Percentiles rank a stretch among this genome's conserved stretches.
Conservation (phyloP, 2,113 vertebrate genomes). For the Toxotes jaculatrix region DNA sequence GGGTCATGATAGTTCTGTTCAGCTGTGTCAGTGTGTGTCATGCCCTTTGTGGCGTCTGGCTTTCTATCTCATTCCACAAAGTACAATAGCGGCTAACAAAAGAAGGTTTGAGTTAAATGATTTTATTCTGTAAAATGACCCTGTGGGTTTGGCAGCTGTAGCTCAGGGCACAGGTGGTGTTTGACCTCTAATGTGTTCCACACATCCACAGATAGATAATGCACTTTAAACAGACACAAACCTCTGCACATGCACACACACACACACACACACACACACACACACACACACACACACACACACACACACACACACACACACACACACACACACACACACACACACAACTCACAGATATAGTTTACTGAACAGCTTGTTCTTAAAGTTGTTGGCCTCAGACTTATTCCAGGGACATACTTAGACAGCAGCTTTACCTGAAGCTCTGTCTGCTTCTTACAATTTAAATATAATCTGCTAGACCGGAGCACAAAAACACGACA, state of each 20-base stretch:
- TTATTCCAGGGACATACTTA: constrained; percentile 7
- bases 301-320: not conserved
- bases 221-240: not conserved
- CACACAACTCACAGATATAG: constrained; percentile 10
- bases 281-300: not conserved
- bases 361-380: constrained; percentile 37
- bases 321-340: not conserved
- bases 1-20: constrained; percentile 41
- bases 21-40: constrained; percentile 13
- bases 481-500: not conserved
- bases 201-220: constrained; percentile 19
- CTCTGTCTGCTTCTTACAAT: not conserved
- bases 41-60: constrained; percentile 21
- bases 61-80: constrained; percentile 37
- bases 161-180: constrained; percentile 42
- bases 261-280: not conserved
- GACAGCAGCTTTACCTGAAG: not conserved
- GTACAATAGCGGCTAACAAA: constrained; percentile 14
- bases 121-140: not conserved
- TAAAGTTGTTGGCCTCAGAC: not conserved
- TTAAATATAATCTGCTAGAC: constrained; percentile 9
- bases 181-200: constrained; percentile 37
- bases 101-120: not conserved
- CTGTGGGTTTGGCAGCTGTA: not conserved
- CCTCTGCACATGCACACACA: not conserved